Evolutionary conservation across 2,113 vertebrate genomes (phyloP).

Genomic region (Proteles cristata): DNA sequence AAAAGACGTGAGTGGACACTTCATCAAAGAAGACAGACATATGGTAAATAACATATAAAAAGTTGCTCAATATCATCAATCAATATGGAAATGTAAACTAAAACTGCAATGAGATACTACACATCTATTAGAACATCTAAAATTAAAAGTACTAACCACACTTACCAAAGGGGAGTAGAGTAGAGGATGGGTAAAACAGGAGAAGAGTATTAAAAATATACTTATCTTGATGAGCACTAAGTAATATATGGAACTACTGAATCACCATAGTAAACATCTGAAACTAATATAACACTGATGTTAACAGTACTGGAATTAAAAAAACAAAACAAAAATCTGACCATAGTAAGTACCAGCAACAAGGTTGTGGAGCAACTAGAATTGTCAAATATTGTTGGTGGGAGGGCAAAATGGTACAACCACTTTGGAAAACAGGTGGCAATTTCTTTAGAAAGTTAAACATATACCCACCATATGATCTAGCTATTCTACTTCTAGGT

Average conservation of each 20-base stretch:
- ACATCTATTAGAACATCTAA: constrained; percentile 27
- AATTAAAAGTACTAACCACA: background rate
- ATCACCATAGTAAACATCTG: background rate
- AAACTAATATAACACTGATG: background rate
- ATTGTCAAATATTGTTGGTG: background rate
- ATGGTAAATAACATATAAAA: background rate
- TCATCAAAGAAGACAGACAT: background rate
- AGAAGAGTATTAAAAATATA: background rate
- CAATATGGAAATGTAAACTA: constrained; percentile 2
- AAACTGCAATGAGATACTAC: constrained; percentile 6
- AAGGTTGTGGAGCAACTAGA: background rate
- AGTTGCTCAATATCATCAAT: background rate
- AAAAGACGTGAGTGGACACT: background rate
- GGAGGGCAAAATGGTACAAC: background rate
- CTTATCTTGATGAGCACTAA: background rate
- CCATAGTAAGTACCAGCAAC: background rate
- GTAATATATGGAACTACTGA: background rate
- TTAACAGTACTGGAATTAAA: background rate
- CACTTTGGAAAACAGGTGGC: background rate
- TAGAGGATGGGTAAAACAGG: background rate
- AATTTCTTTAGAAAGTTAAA: constrained; percentile 41
- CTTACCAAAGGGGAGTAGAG: background rate
- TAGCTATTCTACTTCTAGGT: background rate
- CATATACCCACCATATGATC: background rate
- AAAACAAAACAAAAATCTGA: background rate